These are phyloP conservation scores for Cathartes aura DNA, from an alignment of 2,113 vertebrate genomes.

Conservation along the genomic window DNA sequence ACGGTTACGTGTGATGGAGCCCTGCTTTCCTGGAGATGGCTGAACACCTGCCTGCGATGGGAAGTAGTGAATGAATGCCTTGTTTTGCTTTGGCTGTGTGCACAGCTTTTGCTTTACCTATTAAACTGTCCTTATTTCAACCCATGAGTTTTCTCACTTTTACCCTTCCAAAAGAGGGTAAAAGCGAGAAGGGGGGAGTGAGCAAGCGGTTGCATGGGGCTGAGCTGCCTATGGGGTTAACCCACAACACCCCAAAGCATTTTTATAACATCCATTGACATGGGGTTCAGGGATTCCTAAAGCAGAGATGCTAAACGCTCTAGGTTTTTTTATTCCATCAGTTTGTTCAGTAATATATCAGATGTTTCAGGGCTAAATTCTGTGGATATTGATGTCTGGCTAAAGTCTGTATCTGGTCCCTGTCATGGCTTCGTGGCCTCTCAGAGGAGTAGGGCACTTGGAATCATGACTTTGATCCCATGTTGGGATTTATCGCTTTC, in stretches of 20 bases:
- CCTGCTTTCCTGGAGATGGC: not conserved
- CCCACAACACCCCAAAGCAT: not conserved
- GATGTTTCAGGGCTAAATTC: not conserved
- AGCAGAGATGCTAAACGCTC: not conserved
- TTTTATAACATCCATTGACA: not conserved
- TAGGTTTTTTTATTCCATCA: not conserved
- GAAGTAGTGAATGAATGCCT: not conserved
- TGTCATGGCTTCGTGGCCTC: not conserved
- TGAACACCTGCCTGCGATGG: not conserved
- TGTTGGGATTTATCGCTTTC: not conserved
- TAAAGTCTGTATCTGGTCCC: not conserved
- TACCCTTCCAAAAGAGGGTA: no score
- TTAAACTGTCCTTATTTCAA: not conserved
- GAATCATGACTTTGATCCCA: not conserved
- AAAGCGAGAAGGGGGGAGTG: not conserved
- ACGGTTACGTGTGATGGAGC: fast-evolving
- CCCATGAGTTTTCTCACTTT: not conserved
- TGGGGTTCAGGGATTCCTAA: not conserved
- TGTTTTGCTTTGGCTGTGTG: not conserved
- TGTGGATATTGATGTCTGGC: not conserved
- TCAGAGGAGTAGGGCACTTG: not conserved
- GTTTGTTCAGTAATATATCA: not conserved
- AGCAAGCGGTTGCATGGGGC: fast-evolving
- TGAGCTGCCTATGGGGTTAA: not conserved
- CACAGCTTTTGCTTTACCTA: not conserved